Percentiles rank a stretch among this genome's conserved stretches.
These are phyloP conservation scores for Ormia ochracea DNA, from an alignment of 2,888 invertebrate genomes.

Conservation along the genomic window DNA sequence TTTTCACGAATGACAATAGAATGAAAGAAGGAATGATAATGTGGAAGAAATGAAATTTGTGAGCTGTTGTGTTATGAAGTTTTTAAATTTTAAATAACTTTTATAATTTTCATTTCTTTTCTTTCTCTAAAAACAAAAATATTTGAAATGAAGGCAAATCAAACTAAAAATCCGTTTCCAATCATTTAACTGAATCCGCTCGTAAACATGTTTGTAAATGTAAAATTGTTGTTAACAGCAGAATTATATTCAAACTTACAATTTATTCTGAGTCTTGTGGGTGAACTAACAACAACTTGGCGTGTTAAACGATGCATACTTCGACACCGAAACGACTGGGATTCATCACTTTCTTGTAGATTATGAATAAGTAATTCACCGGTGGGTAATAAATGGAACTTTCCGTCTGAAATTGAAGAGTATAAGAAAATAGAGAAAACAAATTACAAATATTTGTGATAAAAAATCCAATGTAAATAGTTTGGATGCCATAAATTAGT, in stretches of 20 bases:
- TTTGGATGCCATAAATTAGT: not conserved
- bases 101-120: too few relatives aligned
- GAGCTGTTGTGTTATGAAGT: too few relatives aligned
- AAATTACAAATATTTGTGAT: not conserved
- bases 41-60: too few relatives aligned
- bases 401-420: conserved; percentile 80
- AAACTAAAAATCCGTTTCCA: too few relatives aligned
- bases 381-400: conserved; percentile 85
- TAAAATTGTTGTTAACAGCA: not conserved
- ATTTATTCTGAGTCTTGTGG: conserved; percentile 83
- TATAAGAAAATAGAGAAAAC: not conserved
- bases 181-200: too few relatives aligned
- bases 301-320: conserved; percentile 85
- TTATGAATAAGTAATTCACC: conserved; percentile 86
- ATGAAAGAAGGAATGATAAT: too few relatives aligned
- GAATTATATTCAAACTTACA: conserved; percentile 77
- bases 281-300: conserved; percentile 83
- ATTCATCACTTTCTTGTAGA: conserved; percentile 85
- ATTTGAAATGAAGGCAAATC: too few relatives aligned
- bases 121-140: too few relatives aligned
- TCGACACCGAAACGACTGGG: conserved; percentile 83
- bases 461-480: not conserved
- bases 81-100: too few relatives aligned
- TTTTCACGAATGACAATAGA: too few relatives aligned
- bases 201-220: too few relatives aligned